A percentile compares a stretch with the other conserved stretches of the same genome.
phyloP scores from a whole-genome alignment of 2,113 vertebrate species.

The Taxidea taxus region DNA sequence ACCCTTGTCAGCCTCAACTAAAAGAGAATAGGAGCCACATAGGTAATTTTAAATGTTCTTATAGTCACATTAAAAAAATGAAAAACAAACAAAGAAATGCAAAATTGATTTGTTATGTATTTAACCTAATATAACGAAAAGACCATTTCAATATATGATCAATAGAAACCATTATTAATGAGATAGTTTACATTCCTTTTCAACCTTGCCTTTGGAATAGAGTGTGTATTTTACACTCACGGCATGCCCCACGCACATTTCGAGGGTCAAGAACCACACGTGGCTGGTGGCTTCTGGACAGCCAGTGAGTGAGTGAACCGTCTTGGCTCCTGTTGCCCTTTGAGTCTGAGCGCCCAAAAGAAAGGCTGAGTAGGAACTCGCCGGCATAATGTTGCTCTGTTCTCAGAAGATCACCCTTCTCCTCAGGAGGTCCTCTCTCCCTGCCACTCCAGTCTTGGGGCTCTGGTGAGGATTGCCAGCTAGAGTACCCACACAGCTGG shows the following conservation, averaged over 20 bases:
- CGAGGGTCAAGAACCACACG: accelerated
- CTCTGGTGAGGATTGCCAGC: background rate
- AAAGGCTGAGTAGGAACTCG: accelerated
- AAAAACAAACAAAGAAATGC: background rate
- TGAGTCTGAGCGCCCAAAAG: background rate
- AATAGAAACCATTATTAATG: background rate
- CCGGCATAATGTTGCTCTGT: background rate
- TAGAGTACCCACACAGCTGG: accelerated
- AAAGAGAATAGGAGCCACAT: accelerated
- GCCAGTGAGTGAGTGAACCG: accelerated
- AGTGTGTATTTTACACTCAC: accelerated
- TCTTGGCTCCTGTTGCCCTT: too few relatives aligned
- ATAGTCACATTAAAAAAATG: background rate
- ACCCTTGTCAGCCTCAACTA: too few relatives aligned
- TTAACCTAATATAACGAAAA: background rate
- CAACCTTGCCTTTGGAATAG: background rate
- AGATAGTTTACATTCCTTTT: background rate
- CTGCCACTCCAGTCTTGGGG: accelerated
- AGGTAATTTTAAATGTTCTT: background rate
- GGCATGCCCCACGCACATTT: accelerated
- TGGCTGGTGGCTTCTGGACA: background rate
- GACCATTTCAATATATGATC: background rate
- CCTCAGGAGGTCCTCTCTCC: background rate
- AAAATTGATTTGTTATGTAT: background rate
- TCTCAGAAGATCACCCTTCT: too few relatives aligned